Evolutionary conservation across 2,113 vertebrate species (phyloP), one percentile per base, ranked within the genome.

Genomic region (Psilopogon haemacephalus): DNA sequence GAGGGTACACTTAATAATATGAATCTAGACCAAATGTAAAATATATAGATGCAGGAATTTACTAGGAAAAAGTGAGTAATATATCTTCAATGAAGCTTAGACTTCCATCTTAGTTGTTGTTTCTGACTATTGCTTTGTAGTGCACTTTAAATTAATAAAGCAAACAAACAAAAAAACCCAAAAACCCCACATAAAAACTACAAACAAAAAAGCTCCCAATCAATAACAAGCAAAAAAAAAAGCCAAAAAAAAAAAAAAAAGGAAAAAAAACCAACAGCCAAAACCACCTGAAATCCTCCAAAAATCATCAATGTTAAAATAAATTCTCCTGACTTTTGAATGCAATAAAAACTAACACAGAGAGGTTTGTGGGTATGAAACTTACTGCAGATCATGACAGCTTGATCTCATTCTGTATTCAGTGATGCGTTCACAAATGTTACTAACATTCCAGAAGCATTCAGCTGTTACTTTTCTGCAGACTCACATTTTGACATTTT

Each of bases 381-480:
- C n/a, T 67, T 82, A 62, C 37, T 90, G 42, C 37, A 89, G 27
- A 91, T 16, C 32, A 46, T 80, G 84, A 82, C 79, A 96, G 67
- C 67, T 95, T 89, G 75, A 95, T 84, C 40, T 95, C 86, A 95
- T 92, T 68, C 94, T 54, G 65, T 74, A 91, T 95, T 95, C 89
- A 93, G 30, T 59, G 59, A 95, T 89, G 44, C 74, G 52, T 91
- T 38, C 60, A 67, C 76, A 93, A 95, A 95, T 86, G 27, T 86
- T 94, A 71, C 84, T 88, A 93, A 89, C 79, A 91, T 76, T 84
- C 52, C 63, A 91, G 59, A 94, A 95, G 35, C 23, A 85, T 87
- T 94, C 74, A 89, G 50, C 65, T 92, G 58, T 75, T 96, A 78
- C 15, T 69, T 90, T 81, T 85, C 40, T 56, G 70, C 86, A 88